Evolutionary conservation across 2,113 vertebrate species (phyloP), one percentile per base, ranked within the genome.

Genomic region (Rhea americana): DNA sequence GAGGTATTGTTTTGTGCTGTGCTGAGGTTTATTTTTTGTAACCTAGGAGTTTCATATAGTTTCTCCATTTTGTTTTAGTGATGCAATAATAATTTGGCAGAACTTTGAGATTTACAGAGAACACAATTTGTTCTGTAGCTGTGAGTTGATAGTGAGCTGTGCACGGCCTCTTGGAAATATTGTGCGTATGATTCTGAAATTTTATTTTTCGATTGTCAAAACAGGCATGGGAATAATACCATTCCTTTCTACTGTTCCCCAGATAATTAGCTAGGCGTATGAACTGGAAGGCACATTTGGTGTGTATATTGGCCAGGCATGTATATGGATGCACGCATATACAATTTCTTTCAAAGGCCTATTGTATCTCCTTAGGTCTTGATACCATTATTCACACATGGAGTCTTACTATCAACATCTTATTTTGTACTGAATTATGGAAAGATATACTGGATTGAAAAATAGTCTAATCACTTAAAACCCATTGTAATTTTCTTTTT

Each of bases 131-230:
- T 12, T 70, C 58, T 81, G 13, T 13, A 59, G 25, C 68, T 15
- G 35, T 0, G 1, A 10, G 56, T 1, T 12, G 32, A 1, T 6
- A 5, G 11, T 2, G 61, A 37, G 41, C 75, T 0, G 0, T 10
- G 53, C 10, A 0, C 1, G 32, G 51, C 47, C 11, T 24, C 43
- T 37, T 0, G 4, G 26, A 24, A 13, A 43, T 7, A 32, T 5
- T 1, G 5, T 0, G 6, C 9, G 30, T 2, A 1, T 47, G 30
- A 1, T 18, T 32, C 66, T 45, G 62, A n/a, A 61, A 30, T 26
- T 28, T 7, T 32, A 6, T 12, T 53, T 37, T 8, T 18, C 5
- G 41, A 1, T 11, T 47, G 63, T 22, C 45, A 15, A 0, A 47
- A 39, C 7, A 13, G 28, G 41, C 30, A 56, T 50, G 56, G 77